Percentiles rank a stretch among this genome's conserved stretches.
phyloP scores from a whole-genome alignment of 1,140 invertebrate species.

The Microplitis mediator region DNA sequence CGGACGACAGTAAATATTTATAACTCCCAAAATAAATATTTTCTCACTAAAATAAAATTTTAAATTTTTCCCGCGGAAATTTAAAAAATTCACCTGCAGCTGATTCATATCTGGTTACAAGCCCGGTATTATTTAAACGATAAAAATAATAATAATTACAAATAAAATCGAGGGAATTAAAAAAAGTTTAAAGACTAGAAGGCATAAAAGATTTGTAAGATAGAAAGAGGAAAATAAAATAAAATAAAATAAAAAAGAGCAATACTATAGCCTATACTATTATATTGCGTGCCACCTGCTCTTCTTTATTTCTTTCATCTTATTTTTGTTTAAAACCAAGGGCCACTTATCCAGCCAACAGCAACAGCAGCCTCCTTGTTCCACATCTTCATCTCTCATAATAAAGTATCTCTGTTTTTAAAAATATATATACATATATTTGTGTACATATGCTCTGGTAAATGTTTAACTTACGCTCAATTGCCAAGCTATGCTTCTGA shows the following conservation, averaged over 20 bases:
- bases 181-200: no score
- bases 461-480: neutral
- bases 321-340: neutral
- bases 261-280: neutral
- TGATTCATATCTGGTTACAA: no score
- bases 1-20: no score
- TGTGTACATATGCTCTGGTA: neutral
- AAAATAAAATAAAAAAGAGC: neutral
- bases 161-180: no score
- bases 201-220: constrained; percentile 4
- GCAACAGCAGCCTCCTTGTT: neutral
- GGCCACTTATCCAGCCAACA: neutral
- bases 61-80: no score
- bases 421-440: no score
- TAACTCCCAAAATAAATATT: no score
- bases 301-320: neutral
- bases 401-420: no score
- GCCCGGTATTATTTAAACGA: neutral
- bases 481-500: neutral
- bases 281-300: constrained; percentile 11
- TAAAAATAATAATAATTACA: neutral
- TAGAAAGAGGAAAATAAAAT: neutral
- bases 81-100: no score
- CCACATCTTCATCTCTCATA: no score
- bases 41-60: no score